Evolutionary conservation across 2,888 invertebrate genomes (phyloP), one percentile per base, ranked within the genome.

Genomic region (Polylopha cassiicola): DNA sequence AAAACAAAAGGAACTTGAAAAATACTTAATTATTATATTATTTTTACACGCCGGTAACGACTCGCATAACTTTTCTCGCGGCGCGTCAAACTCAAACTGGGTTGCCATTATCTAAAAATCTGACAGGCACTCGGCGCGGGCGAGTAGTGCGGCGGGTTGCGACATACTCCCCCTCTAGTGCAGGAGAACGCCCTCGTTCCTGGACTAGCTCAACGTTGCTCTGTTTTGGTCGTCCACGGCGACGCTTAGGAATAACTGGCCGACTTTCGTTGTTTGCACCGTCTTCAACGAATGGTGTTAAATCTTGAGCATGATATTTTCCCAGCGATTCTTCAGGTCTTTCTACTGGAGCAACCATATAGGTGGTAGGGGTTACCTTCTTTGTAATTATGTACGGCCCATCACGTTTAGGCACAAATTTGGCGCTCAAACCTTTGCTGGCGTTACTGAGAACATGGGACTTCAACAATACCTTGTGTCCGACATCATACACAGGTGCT

Each of bases 331-430:
- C 17, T 3, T 4, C 6, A 24, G 11, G 11, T 4, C 23, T 33
- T 17, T 33, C 2, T 2, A 16, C n/a, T 10, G 33, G 20, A 10
- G 37, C 38, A 9, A 49, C 9, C 23, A 37, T n/a, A 24, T 29
- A 48, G 6, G 46, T 42, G 16, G 29, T 21, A 6, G 49, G 46
- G 3, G 43, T 44, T 17, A 47, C 36, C 15, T 14, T 7, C 6
- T 22, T 23, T n/a, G 17, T 18, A 8, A 48, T 46, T 1, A 30
- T 9, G 18, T 63, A 64, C 0, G 60, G 61, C 7, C 62, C 62
- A 49, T 61, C 62, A 4, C 61, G 37, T 32, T 55, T 47, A 3
- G 63, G 59, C 7, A 49, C 48, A 36, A 65, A 55, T 31, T 66
- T 66, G 3, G 56, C 16, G 11, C 28, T 45, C n/a, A 27, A 16